Evolutionary conservation across 1,140 invertebrate species (phyloP), one percentile per base, ranked within the genome.

Genomic region (Listronotus oregonensis): DNA sequence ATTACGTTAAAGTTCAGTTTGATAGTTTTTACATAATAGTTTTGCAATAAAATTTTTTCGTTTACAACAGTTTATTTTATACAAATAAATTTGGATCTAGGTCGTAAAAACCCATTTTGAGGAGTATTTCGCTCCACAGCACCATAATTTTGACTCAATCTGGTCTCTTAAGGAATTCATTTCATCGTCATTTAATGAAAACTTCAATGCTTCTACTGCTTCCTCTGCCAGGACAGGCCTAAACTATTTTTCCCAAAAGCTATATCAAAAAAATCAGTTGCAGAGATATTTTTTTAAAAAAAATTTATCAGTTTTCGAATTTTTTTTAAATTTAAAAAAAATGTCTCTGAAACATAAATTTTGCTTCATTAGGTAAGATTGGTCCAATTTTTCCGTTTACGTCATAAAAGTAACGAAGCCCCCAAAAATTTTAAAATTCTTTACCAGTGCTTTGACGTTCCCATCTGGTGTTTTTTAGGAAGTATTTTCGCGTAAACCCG

Each of bases 241-340:
- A 17, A 59, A 59, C 11, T 34, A 32, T 46, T 47, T 15, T 46
- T 31, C 5, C 56, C 56, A 6, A 59, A 34, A 9, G 31, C 4
- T 11, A 59, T 44, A 31, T 59, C 56, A 47, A 59, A 59, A 21
- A 46, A 59, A n/a, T 59, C 56, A 18, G 15, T 31, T 12, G 56
- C n/a, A 31, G 42, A 18, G 5, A 59, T 34, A 1, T n/a, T 59
- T 47, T 32, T 59, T 1, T n/a, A 9, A 32, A 59, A n/a, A 59
- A 59, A 40, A 46, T 34, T 4, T n/a, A 21, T 59, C 56, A 12
- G 12, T 59, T 44, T 11, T 18, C 46, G 10, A 31, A 59, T 47
- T 3, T 7, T 10, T 32, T 12, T 18, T 10, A 59, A 18, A 49
- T 12, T 42, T 46, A 47, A 9, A 3, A 21, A 46, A 18, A 27